A percentile compares a stretch with the other conserved stretches of the same genome.
Evolutionary conservation across 2,888 invertebrate species (phyloP).

Genomic region (Agrilus biguttatus): DNA sequence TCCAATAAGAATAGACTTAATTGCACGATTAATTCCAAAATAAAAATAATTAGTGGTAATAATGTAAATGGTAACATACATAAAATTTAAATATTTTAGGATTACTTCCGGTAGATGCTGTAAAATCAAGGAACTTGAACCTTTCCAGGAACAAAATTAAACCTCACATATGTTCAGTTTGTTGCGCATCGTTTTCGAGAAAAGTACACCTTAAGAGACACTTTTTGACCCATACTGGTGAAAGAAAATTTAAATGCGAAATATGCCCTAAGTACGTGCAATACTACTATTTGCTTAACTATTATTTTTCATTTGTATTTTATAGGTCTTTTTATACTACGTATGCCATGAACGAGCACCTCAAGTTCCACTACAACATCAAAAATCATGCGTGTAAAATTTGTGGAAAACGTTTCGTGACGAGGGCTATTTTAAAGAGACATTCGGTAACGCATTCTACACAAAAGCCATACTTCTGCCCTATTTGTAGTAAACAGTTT

Average conservation of each 20-base stretch:
- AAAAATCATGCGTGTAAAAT: constrained; percentile 25
- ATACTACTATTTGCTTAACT: not conserved
- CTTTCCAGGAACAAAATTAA: constrained; percentile 14
- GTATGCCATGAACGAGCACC: constrained; percentile 22
- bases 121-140: constrained; percentile 11
- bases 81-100: constrained; percentile 8
- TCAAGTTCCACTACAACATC: constrained; percentile 22
- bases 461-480: constrained; percentile 39
- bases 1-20: too few relatives aligned
- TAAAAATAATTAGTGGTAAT: too few relatives aligned
- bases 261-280: constrained; percentile 23
- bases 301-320: not conserved
- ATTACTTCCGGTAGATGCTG: constrained; percentile 15
- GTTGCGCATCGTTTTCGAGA: constrained; percentile 37
- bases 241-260: constrained; percentile 25
- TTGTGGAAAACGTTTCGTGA: constrained; percentile 28
- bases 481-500: constrained; percentile 44
- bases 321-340: constrained; percentile 19
- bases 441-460: constrained; percentile 29
- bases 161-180: constrained; percentile 32
- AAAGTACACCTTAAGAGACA: constrained; percentile 40
- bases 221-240: constrained; percentile 22
- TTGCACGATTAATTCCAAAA: too few relatives aligned
- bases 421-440: constrained; percentile 23
- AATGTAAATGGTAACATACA: too few relatives aligned